Conservation (phyloP, 2,113 vertebrate species). For the Enhydra lutris region DNA sequence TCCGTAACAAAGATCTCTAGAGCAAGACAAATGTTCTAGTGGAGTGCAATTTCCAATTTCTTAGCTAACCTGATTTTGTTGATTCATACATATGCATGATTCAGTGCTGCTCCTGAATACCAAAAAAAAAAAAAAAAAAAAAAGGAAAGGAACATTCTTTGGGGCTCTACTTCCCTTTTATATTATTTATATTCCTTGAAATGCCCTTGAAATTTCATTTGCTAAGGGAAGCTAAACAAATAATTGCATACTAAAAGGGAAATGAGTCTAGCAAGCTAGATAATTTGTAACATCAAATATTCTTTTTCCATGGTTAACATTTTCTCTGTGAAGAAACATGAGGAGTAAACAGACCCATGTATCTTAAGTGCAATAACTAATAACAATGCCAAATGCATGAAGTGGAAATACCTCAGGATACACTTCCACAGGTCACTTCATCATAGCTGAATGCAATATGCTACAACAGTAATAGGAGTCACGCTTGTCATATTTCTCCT, state of each 20-base stretch:
- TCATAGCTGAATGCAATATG: slow-evolving; percentile 79
- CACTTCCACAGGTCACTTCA: slow-evolving; percentile 73
- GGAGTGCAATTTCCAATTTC: slow-evolving; percentile 84
- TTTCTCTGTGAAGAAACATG: slow-evolving; percentile 76
- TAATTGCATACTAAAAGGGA: slow-evolving; percentile 85
- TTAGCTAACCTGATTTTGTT: slow-evolving; percentile 86
- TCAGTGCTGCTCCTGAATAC: slow-evolving; percentile 80
- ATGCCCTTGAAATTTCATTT: slow-evolving; percentile 87
- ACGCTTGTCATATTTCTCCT: slow-evolving; percentile 75
- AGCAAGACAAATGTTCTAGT: slow-evolving; percentile 85
- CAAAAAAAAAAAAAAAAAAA: slow-evolving; percentile 71
- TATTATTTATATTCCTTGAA: slow-evolving; percentile 86
- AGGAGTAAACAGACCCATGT: slow-evolving; percentile 77
- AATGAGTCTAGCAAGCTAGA: slow-evolving; percentile 79
- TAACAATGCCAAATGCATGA: slow-evolving; percentile 81
- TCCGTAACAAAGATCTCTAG: slow-evolving; percentile 85
- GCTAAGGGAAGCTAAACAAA: slow-evolving; percentile 86
- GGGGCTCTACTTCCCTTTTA: slow-evolving; percentile 73
- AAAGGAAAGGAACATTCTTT: slow-evolving; percentile 58
- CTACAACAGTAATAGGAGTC: slow-evolving; percentile 76
- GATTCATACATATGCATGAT: slow-evolving; percentile 89
- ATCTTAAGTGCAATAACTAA: slow-evolving; percentile 82
- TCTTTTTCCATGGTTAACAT: slow-evolving; percentile 79
- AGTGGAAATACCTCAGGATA: slow-evolving; percentile 82
- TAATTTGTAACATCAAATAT: slow-evolving; percentile 84